Evolutionary conservation across 2,888 invertebrate species (phyloP), one percentile per base, ranked within the genome.

Genomic region (Campopleginae sp.): DNA sequence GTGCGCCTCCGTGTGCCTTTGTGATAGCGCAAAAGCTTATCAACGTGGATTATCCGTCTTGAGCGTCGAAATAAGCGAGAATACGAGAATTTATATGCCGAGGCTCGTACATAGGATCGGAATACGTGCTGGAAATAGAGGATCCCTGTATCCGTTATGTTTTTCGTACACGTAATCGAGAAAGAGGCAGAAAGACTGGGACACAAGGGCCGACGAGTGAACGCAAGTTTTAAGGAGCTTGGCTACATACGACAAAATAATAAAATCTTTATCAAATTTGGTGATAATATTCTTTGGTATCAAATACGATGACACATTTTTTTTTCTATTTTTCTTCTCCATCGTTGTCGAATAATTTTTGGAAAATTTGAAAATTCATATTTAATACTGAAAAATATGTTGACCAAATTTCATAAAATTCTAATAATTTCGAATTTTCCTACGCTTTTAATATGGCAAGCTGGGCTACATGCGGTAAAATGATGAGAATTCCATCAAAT

Each of bases 21-120:
- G 81, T n/a, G 63, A 79, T 38, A 31, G 48, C 48, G 54, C 76
- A 58, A 72, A 85, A 85, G 85, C 85, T 85, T 82, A 85, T 85
- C 85, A 85, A 71, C 48, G 14, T 70, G 82, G 82, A 85, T 85
- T 76, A 85, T 85, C 85, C 75, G 65, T 66, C 65, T 65, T 79
- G 79, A 83, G 82, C 61, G 71, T 42, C 54, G 65, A 76, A 75
- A 46, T 82, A 66, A 80, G 75, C 85, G n/a, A 82, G 80, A 82
- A 80, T 66, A 66, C 65, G 44, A 80, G 42, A 38, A 19, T 17
- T 6, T 68, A 19, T 71, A 12, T 7, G 61, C 23, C 44, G 61
- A 71, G 31, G 17, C 33, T 61, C 19, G 58, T 71, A 70, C 33
- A 48, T 38, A 12, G 66, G 31, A 66, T 42, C 17, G 19, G 19